A percentile compares a stretch with the other conserved stretches of the same genome.
Conservation (phyloP, 2,113 vertebrate genomes). For the Fukomys damarensis region DNA sequence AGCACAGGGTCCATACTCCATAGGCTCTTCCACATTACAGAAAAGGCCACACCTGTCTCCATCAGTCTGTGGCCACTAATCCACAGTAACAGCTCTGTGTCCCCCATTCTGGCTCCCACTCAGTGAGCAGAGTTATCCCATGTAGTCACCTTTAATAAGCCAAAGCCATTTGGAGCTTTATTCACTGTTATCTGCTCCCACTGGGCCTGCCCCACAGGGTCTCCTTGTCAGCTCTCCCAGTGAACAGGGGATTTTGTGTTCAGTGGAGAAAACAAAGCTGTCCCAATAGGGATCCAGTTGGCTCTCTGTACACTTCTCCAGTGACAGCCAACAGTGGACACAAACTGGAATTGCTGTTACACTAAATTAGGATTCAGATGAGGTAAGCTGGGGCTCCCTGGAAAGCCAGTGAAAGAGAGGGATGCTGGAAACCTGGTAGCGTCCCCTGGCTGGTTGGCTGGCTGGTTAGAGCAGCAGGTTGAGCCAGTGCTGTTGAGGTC, state of each 20-base stretch:
- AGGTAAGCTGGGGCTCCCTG: constrained; percentile 1
- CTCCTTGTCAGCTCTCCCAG: constrained; percentile 71
- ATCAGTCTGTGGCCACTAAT: constrained; percentile 70
- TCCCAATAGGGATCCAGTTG: constrained; percentile 73
- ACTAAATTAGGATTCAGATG: constrained; percentile 22
- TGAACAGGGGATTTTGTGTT: constrained; percentile 81
- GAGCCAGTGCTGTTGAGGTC: constrained; percentile 30
- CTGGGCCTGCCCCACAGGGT: constrained; percentile 68
- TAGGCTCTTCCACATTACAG: constrained; percentile 70
- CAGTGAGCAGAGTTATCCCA: constrained; percentile 61
- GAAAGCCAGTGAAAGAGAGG: constrained; percentile 10
- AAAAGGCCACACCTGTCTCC: constrained; percentile 74
- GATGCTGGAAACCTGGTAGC: background rate
- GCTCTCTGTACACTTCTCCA: constrained; percentile 51
- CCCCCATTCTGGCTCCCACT: constrained; percentile 61
- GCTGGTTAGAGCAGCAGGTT: background rate
- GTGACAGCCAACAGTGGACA: constrained; percentile 63
- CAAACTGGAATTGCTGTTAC: background rate
- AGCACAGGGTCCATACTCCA: constrained; percentile 58
- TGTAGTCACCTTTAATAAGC: constrained; percentile 72
- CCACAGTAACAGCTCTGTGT: constrained; percentile 62
- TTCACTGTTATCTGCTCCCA: constrained; percentile 72
- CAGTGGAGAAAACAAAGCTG: constrained; percentile 76
- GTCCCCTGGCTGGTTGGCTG: background rate
- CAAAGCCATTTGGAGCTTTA: constrained; percentile 44